Base-by-base conservation (phyloP, 2,888 invertebrate genomes). In the Drosophila paramelanica region DNA sequence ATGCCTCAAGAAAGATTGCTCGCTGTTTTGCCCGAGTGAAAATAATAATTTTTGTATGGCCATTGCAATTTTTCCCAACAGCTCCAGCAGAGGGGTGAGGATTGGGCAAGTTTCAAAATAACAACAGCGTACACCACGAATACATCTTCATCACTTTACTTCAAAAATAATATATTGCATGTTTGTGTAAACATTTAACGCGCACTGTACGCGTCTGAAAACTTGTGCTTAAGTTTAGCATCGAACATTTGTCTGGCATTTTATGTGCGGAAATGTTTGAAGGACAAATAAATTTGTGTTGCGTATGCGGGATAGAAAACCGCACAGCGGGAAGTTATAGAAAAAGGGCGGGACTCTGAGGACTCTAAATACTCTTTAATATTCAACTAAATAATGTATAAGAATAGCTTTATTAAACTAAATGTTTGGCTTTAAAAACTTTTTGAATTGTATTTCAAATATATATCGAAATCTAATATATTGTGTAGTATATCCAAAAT, bases 81-180 rank as follows among this genome's bases (percentile, higher is more conserved):
- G 27, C 17, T 43, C 13, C 43, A 27, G 14, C 23, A 31, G 10
- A 2, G 38, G n/a, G 0, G 39, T 13, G 1, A 11, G 36, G 31
- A 31, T 23, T 23, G 31, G 31, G 31, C 23, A 23, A 23, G 53
- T 38, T 23, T 10, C 5, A 14, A 23, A 23, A 23, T 23, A 60
- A 46, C 38, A 60, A 49, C 42, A 68, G 60, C 52, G 42, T 70
- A 58, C 60, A 71, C 67, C 64, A 59, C 64, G 81, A 71, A 86
- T 87, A 86, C 77, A 68, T 87, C 89, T 87, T 88, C 89, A 87
- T 88, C 89, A 86, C 68, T 80, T 76, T 67, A 45, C 51, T 52
- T 65, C 53, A 81, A 79, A 82, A 77, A 76, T 76, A 88, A 75
- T 75, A 69, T 71, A 67, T 68, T 78, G 66, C 61, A 69, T 86